Conservation (phyloP, 2,797 vertebrate species). For the Petrocephalus schoutedeni region DNA sequence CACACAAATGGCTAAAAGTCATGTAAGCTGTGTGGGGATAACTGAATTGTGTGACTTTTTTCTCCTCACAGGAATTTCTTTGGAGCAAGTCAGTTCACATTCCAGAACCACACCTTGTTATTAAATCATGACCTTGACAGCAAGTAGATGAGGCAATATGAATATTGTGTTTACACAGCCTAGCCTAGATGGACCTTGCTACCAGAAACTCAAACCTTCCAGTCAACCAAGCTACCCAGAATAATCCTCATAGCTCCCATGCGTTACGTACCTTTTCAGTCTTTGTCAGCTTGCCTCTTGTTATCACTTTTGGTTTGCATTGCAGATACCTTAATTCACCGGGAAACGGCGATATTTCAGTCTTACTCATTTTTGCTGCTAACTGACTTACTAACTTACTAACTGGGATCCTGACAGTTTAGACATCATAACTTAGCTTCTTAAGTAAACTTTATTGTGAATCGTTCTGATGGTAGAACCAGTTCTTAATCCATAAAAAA, state of each 20-base stretch:
- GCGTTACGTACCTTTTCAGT: neutral
- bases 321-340: neutral
- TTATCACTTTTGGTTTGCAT: neutral
- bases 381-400: neutral
- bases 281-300: neutral
- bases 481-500: neutral
- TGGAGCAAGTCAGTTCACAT: conserved; percentile 9
- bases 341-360: neutral
- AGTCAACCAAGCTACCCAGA: neutral
- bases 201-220: neutral
- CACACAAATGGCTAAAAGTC: neutral
- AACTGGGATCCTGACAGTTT: neutral
- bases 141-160: conserved; percentile 8
- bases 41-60: neutral
- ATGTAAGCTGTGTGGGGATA: neutral
- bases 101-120: conserved; percentile 8
- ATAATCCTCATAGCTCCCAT: neutral
- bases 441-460: neutral
- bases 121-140: conserved; percentile 5
- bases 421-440: neutral
- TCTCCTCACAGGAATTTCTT: neutral
- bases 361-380: neutral
- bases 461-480: neutral
- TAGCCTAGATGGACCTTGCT: neutral
- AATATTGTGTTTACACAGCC: conserved; percentile 13